phyloP scores from a whole-genome alignment of 1,140 invertebrate genomes.

The silkworm (Bombyx mori) region ASM3026992v2 NC_085121.1:1573501-1574000 shows the following conservation, averaged over 20 bases:
- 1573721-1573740: conserved; percentile 39
- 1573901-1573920: conserved; percentile 37
- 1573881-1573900: conserved; percentile 71
- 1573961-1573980: conserved; percentile 68
- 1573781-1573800: conserved; percentile 28
- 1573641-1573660: conserved; percentile 32
- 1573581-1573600: too few relatives aligned
- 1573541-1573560: too few relatives aligned
- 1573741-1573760: conserved; percentile 31
- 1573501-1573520: too few relatives aligned
- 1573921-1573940: conserved; percentile 72
- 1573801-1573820: conserved; percentile 21
- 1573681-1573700: conserved; percentile 70
- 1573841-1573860: conserved; percentile 49
- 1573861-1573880: conserved; percentile 2
- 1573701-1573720: conserved; percentile 72
- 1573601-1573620: too few relatives aligned
- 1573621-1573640: too few relatives aligned
- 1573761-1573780: conserved; percentile 18
- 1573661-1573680: conserved; percentile 38
- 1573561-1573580: too few relatives aligned
- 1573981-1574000: conserved; percentile 63
- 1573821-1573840: conserved; percentile 43
- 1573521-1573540: too few relatives aligned
- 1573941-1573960: conserved; percentile 72